Evolutionary conservation across 1,140 invertebrate species (phyloP), one percentile per base, ranked within the genome.

Genomic region (Matsumurasca onukii): DNA sequence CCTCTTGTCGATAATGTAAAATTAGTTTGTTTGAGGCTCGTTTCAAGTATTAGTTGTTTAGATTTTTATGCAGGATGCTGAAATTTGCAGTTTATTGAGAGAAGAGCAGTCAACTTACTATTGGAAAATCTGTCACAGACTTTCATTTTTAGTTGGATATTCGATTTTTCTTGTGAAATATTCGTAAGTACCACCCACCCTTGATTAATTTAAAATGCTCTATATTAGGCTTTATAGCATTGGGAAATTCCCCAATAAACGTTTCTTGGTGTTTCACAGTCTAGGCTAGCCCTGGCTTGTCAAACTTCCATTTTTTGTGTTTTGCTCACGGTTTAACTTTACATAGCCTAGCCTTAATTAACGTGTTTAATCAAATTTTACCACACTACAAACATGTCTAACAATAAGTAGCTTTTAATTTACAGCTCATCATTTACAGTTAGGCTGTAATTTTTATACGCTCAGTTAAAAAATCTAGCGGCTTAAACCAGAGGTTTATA

Each of bases 1-100:
- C n/a, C n/a, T n/a, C n/a, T n/a, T n/a, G n/a, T n/a, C n/a, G n/a
- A n/a, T n/a, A n/a, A n/a, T n/a, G n/a, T n/a, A n/a, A n/a, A n/a
- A n/a, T n/a, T n/a, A n/a, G n/a, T n/a, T n/a, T n/a, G n/a, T n/a
- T n/a, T n/a, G n/a, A n/a, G n/a, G n/a, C n/a, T n/a, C n/a, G n/a
- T n/a, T n/a, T n/a, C n/a, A n/a, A n/a, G n/a, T n/a, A n/a, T n/a
- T n/a, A n/a, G n/a, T n/a, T n/a, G n/a, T n/a, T n/a, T n/a, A n/a
- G n/a, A n/a, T n/a, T n/a, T n/a, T n/a, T 31, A 63, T 63, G 61
- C 12, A 63, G 27, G 9, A 63, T 63, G 34, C 12, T 63, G 61
- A 63, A 34, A 20, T 45, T 9, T 20, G 15, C 22, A 34, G 20
- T 2, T 17, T 45, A 3, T 17, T 63, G 39, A 63, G 27, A n/a